phyloP scores from a whole-genome alignment of 2,888 invertebrate species.

The Marronus borbonicus region DNA sequence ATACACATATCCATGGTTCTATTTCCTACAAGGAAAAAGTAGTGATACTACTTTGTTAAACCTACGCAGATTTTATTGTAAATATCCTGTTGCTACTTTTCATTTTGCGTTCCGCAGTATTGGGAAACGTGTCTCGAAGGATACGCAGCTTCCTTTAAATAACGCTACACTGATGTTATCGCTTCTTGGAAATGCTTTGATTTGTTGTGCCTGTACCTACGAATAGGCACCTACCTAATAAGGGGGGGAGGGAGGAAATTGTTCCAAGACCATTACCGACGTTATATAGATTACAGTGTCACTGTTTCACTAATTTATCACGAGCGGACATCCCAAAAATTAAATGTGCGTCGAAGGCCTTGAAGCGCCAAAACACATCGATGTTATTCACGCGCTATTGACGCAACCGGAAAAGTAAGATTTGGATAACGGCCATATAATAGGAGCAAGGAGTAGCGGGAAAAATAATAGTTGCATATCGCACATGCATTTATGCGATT shows the following conservation, averaged over 20 bases:
- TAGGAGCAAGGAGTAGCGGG: background rate
- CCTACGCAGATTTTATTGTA: background rate
- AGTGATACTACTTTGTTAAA: background rate
- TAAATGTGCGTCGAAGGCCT: conserved; percentile 8
- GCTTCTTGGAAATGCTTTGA: background rate
- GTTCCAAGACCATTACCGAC: background rate
- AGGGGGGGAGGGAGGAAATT: background rate
- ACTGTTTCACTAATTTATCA: conserved; percentile 19
- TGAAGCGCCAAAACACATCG: conserved; percentile 29
- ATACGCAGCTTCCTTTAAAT: background rate
- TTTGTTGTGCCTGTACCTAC: background rate
- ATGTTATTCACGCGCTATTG: conserved; percentile 29
- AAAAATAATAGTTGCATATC: conserved; percentile 13
- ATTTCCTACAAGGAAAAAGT: background rate
- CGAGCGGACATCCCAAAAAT: conserved; percentile 37
- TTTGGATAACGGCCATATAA: conserved; percentile 37
- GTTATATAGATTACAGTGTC: conserved; percentile 34
- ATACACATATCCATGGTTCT: background rate
- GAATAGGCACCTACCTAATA: background rate
- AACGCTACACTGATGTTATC: background rate
- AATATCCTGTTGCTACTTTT: background rate
- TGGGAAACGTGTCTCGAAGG: background rate
- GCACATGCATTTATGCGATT: conserved; percentile 18
- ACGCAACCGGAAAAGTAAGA: conserved; percentile 40
- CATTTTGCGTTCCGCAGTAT: too few relatives aligned